Base-by-base conservation (phyloP, 2,797 vertebrate species). In the Mus minutoides region DNA sequence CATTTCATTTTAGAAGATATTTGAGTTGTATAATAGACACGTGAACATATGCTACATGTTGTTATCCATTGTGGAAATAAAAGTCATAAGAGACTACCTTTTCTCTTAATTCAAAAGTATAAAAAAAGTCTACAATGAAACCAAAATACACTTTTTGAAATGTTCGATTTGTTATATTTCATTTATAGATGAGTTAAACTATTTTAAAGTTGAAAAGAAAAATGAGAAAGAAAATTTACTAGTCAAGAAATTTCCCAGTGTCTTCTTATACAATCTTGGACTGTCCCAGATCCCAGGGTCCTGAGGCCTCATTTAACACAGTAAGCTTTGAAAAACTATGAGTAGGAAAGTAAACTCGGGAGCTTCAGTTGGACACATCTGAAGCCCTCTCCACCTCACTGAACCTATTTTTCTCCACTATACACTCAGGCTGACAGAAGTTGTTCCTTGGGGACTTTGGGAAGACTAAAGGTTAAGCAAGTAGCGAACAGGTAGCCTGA, bases 131-230 rank as follows among this genome's bases (percentile, higher is more conserved):
- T 78, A 24, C 13, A 78, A 40, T 75, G 34, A 95, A 31, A 84
- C 26, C 43, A 97, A 97, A 54, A 34, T 69, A 95, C 3, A 73
- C 16, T 69, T 69, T 92, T 73, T 89, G 77, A 94, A 56, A 49
- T 69, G 7, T 8, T 34, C 7, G 58, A 7, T 88, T 92, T 94
- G n/a, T 75, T 49, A 1, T 78, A 49, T 78, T 11, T 78, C 21
- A 67, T 31, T 54, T 67, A 49, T 40, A 37, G 5, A 6, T 79
- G 60, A 83, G 40, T 46, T 0, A 79, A 69, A 19, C 12, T 79
- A 1, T 67, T 73, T 40, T 5, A 82, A 94, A 58, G 49, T 82
- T 88, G 37, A n/a, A 3, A 37, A 62, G 4, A 49, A 89, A 89
- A 77, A 58, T 4, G 7, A 34, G n/a, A 46, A 73, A 37, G 37